These are phyloP conservation scores for Candidula unifasciata DNA, from an alignment of 2,888 invertebrate genomes.

Conservation along the genomic window DNA sequence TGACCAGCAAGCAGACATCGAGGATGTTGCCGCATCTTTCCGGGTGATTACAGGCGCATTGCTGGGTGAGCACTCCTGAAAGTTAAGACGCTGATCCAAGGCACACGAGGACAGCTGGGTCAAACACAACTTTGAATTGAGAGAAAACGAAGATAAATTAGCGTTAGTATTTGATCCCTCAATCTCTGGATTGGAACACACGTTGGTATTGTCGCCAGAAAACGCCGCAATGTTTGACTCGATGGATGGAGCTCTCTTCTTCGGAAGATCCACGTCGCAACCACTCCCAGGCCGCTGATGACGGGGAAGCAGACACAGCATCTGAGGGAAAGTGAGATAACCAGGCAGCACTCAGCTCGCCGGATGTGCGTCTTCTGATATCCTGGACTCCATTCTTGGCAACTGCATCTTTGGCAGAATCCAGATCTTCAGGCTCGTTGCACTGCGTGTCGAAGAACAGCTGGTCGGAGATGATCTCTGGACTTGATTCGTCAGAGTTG, in stretches of 20 bases:
- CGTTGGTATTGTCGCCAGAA: neutral
- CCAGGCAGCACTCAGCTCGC: too few relatives aligned
- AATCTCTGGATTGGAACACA: neutral
- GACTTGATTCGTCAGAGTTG: too few relatives aligned
- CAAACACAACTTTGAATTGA: neutral
- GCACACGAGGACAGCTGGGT: neutral
- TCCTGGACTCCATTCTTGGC: neutral
- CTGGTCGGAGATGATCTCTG: neutral
- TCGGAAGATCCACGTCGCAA: neutral
- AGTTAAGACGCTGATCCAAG: neutral
- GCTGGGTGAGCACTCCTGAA: neutral
- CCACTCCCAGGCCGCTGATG: neutral
- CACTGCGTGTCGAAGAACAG: neutral
- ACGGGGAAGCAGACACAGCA: too few relatives aligned
- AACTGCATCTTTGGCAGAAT: neutral
- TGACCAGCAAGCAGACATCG: conserved; percentile 28
- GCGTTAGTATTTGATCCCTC: neutral
- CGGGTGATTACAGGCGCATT: neutral
- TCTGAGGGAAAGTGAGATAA: neutral
- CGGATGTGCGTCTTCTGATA: neutral
- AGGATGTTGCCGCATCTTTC: conserved; percentile 19
- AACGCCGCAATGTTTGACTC: neutral
- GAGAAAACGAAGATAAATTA: too few relatives aligned
- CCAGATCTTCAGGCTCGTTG: neutral
- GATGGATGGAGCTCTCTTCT: neutral